phyloP scores from a whole-genome alignment of 2,797 vertebrate genomes.

The Emys orbicularis region DNA sequence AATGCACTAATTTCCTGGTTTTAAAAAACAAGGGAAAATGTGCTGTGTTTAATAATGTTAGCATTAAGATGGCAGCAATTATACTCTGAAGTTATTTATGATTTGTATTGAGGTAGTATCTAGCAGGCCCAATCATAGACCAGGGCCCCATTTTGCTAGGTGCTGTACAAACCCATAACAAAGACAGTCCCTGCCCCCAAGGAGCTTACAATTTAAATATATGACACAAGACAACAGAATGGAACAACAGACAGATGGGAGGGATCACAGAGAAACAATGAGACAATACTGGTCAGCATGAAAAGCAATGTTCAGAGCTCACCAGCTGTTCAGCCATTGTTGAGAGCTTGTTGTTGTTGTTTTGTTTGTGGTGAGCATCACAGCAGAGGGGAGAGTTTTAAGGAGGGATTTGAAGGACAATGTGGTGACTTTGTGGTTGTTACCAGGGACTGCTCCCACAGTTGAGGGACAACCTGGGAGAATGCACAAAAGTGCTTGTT shows the following conservation, averaged over 20 bases:
- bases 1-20: not conserved
- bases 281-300: not conserved
- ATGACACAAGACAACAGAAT: not conserved
- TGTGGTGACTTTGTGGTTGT: not conserved
- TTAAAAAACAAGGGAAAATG: not conserved
- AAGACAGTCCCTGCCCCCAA: not conserved
- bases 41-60: not conserved
- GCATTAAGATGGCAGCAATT: not conserved
- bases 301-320: not conserved
- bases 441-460: not conserved
- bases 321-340: not conserved
- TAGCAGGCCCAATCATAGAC: not conserved
- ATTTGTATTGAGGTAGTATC: not conserved
- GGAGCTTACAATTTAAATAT: not conserved
- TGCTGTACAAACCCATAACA: not conserved
- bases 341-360: no score
- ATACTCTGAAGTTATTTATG: not conserved
- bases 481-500: not conserved
- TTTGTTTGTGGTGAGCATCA: not conserved
- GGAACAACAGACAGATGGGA: not conserved
- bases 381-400: not conserved
- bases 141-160: not conserved
- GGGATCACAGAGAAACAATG: not conserved
- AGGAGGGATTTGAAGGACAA: not conserved
- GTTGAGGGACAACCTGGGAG: not conserved